phyloP scores from a whole-genome alignment of 2,888 invertebrate genomes.

The Sinhomidia bicolor region DNA sequence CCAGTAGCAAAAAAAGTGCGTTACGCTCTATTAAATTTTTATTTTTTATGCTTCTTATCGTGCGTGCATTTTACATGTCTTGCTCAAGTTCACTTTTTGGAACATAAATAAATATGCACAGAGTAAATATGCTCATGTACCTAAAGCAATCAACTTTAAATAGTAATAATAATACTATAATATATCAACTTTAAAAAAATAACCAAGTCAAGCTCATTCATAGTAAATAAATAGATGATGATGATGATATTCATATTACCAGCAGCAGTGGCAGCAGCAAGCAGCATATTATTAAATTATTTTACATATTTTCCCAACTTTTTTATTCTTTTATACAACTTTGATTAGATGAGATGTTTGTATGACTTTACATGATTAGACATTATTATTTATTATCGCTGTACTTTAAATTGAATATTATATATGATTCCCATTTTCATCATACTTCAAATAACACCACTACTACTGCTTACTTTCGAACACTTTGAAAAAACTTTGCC shows the following conservation, averaged over 20 bases:
- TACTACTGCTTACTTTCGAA: too few species aligned
- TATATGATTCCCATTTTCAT: too few species aligned
- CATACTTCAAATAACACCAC: too few species aligned
- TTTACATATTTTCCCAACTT: neutral
- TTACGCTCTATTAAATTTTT: conserved; percentile 47
- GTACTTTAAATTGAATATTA: neutral
- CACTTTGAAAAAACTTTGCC: too few species aligned
- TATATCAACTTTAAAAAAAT: too few species aligned
- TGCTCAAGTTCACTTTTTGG: conserved; percentile 10
- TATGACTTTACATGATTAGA: conserved; percentile 25
- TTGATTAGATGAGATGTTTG: neutral
- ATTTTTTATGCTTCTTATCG: conserved; percentile 42
- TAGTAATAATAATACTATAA: neutral
- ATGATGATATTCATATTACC: too few species aligned
- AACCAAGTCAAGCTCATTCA: too few species aligned
- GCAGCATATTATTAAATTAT: neutral
- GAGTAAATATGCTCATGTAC: neutral
- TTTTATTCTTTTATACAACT: neutral
- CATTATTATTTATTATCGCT: neutral
- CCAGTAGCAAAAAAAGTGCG: conserved; percentile 39
- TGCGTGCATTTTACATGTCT: conserved; percentile 16
- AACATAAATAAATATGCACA: neutral
- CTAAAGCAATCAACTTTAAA: neutral
- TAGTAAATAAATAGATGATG: too few species aligned
- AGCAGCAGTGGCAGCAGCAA: too few species aligned